These are phyloP conservation scores for Sphaerophoria rueppellii DNA, from an alignment of 2,888 invertebrate species.

Conservation along the genomic window DNA sequence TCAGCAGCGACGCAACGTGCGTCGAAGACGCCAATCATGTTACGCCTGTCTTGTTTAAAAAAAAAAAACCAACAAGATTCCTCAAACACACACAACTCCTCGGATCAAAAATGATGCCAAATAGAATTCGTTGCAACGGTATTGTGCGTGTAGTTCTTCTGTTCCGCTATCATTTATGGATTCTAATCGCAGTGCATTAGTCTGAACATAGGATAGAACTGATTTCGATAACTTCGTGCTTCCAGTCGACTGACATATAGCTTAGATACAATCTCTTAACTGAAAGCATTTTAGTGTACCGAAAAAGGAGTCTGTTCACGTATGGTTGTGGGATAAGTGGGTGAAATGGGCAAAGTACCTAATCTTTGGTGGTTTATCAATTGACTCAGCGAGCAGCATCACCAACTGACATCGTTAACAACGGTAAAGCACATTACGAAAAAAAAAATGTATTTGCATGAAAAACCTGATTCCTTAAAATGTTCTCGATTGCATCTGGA, in stretches of 20 bases:
- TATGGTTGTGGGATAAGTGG: slow-evolving; percentile 16
- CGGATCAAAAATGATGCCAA: slow-evolving; percentile 11
- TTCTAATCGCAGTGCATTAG: slow-evolving; percentile 71
- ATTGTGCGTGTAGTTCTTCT: slow-evolving; percentile 71
- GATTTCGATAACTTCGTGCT: slow-evolving; percentile 66
- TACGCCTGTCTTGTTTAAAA: slow-evolving; percentile 58
- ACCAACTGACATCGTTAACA: slow-evolving; percentile 59
- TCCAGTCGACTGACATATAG: neutral
- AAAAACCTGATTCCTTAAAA: slow-evolving; percentile 67
- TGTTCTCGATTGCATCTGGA: slow-evolving; percentile 60
- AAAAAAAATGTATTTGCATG: slow-evolving; percentile 57
- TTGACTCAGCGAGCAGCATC: slow-evolving; percentile 65
- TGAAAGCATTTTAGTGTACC: slow-evolving; percentile 31
- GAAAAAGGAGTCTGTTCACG: slow-evolving; percentile 9
- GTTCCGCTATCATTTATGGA: slow-evolving; percentile 69
- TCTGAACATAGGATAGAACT: slow-evolving; percentile 48
- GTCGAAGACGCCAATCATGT: slow-evolving; percentile 53
- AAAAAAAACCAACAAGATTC: slow-evolving; percentile 29
- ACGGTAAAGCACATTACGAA: neutral
- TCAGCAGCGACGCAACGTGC: slow-evolving; percentile 9
- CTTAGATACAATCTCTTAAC: slow-evolving; percentile 12
- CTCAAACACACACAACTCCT: neutral
- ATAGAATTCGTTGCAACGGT: slow-evolving; percentile 68
- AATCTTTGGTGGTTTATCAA: slow-evolving; percentile 67
- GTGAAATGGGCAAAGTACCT: slow-evolving; percentile 47